Percentiles rank a stretch among this genome's conserved stretches.
Evolutionary conservation across 2,797 vertebrate genomes (phyloP).

Genomic region (Rhinella marina): DNA sequence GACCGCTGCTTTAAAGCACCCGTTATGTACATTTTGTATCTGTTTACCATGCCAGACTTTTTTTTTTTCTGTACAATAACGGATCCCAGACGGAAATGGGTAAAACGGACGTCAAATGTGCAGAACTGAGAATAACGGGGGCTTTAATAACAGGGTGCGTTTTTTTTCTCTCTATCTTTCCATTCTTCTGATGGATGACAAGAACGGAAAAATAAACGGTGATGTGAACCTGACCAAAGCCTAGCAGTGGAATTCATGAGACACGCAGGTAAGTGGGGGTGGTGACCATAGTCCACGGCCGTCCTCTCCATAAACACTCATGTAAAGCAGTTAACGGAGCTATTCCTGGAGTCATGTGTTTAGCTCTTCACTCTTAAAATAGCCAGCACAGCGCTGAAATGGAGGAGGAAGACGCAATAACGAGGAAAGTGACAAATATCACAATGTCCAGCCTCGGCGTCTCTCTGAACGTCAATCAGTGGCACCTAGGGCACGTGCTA

Average conservation of each 20-base stretch:
- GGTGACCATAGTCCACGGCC: background rate
- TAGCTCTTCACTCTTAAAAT: background rate
- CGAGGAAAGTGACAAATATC: background rate
- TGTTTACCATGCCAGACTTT: too few species aligned
- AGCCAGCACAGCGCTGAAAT: background rate
- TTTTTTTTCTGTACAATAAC: too few species aligned
- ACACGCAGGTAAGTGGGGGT: background rate
- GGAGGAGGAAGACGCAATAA: background rate
- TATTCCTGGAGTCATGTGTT: background rate
- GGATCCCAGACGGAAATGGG: too few species aligned
- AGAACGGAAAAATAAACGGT: too few species aligned
- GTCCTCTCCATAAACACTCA: background rate
- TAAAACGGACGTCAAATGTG: too few species aligned
- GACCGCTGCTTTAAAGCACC: too few species aligned
- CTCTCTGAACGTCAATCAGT: background rate
- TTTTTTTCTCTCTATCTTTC: too few species aligned
- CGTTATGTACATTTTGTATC: too few species aligned
- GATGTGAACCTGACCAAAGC: background rate
- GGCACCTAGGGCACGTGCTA: background rate
- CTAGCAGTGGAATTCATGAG: conserved; percentile 22
- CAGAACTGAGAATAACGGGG: too few species aligned
- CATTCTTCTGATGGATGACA: too few species aligned
- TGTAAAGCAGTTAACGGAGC: background rate
- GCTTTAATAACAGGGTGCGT: too few species aligned
- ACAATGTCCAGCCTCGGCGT: background rate